These are phyloP conservation scores for Panthera tigris DNA, from an alignment of 2,113 vertebrate genomes.

Conservation along the genomic window DNA sequence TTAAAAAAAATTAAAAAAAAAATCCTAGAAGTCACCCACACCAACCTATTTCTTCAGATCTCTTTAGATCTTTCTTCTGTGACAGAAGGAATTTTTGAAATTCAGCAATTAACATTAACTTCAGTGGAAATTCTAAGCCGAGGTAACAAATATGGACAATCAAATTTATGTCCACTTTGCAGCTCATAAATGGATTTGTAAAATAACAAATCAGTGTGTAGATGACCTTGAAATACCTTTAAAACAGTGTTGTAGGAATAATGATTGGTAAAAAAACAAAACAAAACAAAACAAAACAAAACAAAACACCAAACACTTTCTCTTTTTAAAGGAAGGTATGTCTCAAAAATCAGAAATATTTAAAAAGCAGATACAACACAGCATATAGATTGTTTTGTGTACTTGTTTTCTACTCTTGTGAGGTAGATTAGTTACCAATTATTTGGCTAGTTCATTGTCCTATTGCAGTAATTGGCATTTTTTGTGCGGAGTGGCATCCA, in stretches of 20 bases:
- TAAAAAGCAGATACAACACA: not conserved
- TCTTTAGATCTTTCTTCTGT: not conserved
- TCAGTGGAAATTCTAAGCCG: not conserved
- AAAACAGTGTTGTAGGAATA: not conserved
- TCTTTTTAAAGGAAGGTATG: not conserved
- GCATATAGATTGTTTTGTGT: not conserved
- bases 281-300: not conserved
- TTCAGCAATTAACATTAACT: not conserved
- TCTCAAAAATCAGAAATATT: not conserved
- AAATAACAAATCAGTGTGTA: not conserved
- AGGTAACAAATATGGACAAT: not conserved
- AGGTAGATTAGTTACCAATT: not conserved
- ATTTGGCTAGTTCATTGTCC: not conserved
- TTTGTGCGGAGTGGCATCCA: not conserved
- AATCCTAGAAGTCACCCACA: not conserved
- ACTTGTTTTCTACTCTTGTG: not conserved
- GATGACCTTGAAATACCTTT: not conserved
- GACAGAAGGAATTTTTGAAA: not conserved
- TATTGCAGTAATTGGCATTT: not conserved
- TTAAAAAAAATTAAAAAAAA: too few relatives aligned
- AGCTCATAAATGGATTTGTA: not conserved
- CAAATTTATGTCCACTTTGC: not conserved
- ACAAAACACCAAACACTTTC: not conserved
- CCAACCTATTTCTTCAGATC: not conserved
- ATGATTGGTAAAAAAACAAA: not conserved